Base-by-base conservation (phyloP, 2,888 invertebrate species). In the Caenorhabditis plicata region DNA sequence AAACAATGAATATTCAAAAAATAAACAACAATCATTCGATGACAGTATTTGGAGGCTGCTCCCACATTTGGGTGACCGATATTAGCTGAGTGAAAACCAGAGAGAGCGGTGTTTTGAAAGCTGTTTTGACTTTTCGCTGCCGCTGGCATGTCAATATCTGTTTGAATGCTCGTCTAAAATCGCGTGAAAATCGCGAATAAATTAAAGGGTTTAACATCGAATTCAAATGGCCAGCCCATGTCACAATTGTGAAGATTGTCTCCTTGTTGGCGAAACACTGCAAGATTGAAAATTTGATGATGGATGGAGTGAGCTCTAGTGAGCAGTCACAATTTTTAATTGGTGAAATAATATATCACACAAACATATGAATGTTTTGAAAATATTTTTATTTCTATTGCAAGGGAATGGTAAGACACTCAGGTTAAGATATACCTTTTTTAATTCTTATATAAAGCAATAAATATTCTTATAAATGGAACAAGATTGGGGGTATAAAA, bases 161-260 rank as follows among this genome's bases (percentile, higher is more conserved):
- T 50, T 75, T 75, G 69, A 79, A 79, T 3, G 79, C 78, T 31
- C 73, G 60, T 19, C 80, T 68, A 61, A 80, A 80, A 51, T 80
- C 80, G 7, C 80, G 67, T 1, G 70, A 73, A 57, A 80, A 80
- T 13, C 80, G 66, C 4, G 75, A 75, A 46, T 80, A 80, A 26
- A 80, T 78, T 31, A 78, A 39, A 2, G 77, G 77, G 29, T 79
- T 79, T 9, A 80, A 62, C 77, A 78, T 75, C 17, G 80, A 80
- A 62, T 80, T 80, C 22, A 79, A 67, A 56, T 80, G 78, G n/a
- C 80, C 80, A 5, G 75, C 76, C 80, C 80, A 80, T 1, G 80
- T 80, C 45, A 80, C 68, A 27, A 80, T 50, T 7, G 77, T 78
- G 66, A 80, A 80, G 22, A 78, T 63, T 26, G 68, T 56, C 17